Conservation (phyloP, 2,113 vertebrate species). For the Mesitornis unicolor region DNA sequence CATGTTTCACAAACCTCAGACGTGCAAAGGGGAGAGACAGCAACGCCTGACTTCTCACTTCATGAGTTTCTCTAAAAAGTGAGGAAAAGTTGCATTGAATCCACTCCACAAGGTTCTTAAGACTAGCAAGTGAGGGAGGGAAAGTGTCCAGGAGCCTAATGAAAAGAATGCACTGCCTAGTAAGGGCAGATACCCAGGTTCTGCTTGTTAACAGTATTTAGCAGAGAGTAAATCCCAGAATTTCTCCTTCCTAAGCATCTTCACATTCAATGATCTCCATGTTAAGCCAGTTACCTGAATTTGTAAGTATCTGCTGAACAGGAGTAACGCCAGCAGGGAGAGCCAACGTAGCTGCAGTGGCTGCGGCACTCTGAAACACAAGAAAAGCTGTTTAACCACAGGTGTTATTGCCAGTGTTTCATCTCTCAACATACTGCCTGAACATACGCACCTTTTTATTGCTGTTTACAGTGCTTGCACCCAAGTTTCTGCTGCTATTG, state of each 20-base stretch:
- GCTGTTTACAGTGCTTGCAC: background rate
- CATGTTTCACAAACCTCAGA: background rate
- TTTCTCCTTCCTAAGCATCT: background rate
- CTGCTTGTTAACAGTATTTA: background rate
- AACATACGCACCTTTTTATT: background rate
- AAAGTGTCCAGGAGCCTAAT: background rate
- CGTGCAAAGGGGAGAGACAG: rapidly evolving
- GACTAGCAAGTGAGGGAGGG: background rate
- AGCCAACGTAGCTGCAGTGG: constrained; percentile 93
- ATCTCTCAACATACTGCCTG: background rate
- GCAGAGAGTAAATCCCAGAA: background rate
- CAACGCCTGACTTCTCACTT: background rate
- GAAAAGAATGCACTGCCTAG: background rate
- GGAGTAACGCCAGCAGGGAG: constrained; percentile 91
- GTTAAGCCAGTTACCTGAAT: constrained; percentile 80
- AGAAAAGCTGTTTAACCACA: background rate
- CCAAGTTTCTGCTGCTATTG: background rate
- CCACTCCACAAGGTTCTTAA: background rate
- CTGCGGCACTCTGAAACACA: constrained; percentile 89
- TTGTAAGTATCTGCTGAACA: constrained; percentile 93
- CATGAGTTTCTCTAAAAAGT: background rate
- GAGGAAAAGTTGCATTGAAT: background rate
- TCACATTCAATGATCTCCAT: background rate
- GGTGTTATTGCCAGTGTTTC: background rate
- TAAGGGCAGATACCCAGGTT: background rate